Evolutionary conservation across 2,888 invertebrate species (phyloP), one percentile per base, ranked within the genome.

Genomic region (Stenodema calcarata): DNA sequence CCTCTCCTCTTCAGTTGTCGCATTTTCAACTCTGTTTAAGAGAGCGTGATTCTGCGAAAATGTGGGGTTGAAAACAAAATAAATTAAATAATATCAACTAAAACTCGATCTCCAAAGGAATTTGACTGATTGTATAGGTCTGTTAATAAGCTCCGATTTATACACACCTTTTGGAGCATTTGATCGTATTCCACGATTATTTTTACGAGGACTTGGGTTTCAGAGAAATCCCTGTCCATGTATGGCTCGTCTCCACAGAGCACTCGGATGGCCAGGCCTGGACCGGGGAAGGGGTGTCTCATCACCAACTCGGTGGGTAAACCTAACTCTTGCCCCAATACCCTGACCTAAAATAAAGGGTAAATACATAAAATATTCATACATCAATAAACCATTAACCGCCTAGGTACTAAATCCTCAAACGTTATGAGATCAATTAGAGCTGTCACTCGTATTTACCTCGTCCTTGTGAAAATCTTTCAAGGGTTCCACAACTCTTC

Each of bases 381-480:
- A n/a, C n/a, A n/a, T n/a, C n/a, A n/a, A n/a, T n/a, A n/a, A n/a
- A n/a, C n/a, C n/a, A n/a, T n/a, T n/a, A n/a, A n/a, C n/a, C n/a
- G n/a, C n/a, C n/a, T n/a, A n/a, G n/a, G n/a, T n/a, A n/a, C n/a
- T n/a, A n/a, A n/a, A n/a, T n/a, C n/a, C n/a, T n/a, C n/a, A n/a
- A n/a, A n/a, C n/a, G n/a, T n/a, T n/a, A n/a, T n/a, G n/a, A n/a
- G n/a, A n/a, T n/a, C n/a, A n/a, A n/a, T n/a, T n/a, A n/a, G n/a
- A n/a, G n/a, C n/a, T n/a, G n/a, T n/a, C n/a, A n/a, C n/a, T 35
- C 7, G 35, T 35, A 35, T 7, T 87, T 86, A 95, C 97, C 93
- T 99, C 99, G 91, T 99, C 99, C 93, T 99, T 99, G 92, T 99
- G 99, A 91, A 99, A 99, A 92, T 99, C 99, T 92, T 95, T 96